phyloP scores from a whole-genome alignment of 2,113 vertebrate genomes.

The Sigmodon hispidus region DNA sequence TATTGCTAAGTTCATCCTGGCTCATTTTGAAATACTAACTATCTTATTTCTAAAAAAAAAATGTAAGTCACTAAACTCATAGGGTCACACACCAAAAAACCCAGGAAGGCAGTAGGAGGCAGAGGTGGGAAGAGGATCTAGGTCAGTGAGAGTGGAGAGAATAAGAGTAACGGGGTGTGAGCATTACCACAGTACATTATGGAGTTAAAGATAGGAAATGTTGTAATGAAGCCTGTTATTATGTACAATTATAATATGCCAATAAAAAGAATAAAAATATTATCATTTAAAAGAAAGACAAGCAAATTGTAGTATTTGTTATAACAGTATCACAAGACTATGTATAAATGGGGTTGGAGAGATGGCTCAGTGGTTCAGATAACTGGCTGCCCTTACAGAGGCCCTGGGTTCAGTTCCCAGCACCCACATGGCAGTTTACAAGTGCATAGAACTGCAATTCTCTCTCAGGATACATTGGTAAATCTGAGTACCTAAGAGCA shows the following conservation, averaged over 20 bases:
- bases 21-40: neutral
- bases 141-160: neutral
- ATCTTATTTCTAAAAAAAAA: neutral
- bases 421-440: neutral
- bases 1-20: no score
- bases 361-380: neutral
- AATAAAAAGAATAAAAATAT: neutral
- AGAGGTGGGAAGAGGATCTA: neutral
- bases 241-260: neutral
- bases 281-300: neutral
- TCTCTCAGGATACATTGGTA: neutral
- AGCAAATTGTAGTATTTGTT: neutral
- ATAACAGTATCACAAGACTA: neutral
- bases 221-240: neutral
- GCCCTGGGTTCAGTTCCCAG: neutral
- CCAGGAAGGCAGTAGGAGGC: neutral
- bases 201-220: neutral
- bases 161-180: neutral
- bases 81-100: neutral
- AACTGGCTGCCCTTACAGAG: neutral
- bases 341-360: neutral
- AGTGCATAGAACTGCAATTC: neutral
- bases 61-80: neutral
- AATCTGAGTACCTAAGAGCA: neutral
- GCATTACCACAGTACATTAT: neutral